phyloP scores from a whole-genome alignment of 1,140 invertebrate species.

The Micrasema longulum region DNA sequence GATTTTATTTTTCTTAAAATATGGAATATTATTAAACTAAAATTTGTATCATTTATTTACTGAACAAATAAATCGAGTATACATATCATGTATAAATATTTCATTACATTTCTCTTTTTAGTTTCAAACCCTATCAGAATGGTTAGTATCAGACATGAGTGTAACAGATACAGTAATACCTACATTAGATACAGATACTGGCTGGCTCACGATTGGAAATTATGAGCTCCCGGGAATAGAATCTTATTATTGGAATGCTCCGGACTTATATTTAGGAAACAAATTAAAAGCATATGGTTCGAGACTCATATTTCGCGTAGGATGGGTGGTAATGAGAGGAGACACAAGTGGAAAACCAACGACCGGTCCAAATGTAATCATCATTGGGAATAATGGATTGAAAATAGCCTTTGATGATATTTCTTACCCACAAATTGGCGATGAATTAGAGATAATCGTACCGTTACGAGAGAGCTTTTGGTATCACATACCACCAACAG shows the following conservation, averaged over 20 bases:
- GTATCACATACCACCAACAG: constrained; percentile 76
- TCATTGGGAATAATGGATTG: constrained; percentile 80
- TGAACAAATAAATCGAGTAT: too few relatives aligned
- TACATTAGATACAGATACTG: constrained; percentile 67
- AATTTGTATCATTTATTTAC: constrained; percentile 6
- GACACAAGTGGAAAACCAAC: constrained; percentile 89
- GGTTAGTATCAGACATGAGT: constrained; percentile 75
- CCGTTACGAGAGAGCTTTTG: constrained; percentile 78
- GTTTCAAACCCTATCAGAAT: constrained; percentile 72
- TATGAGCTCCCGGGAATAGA: constrained; percentile 78
- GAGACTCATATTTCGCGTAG: constrained; percentile 79
- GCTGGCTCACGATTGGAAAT: constrained; percentile 71
- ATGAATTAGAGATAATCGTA: constrained; percentile 72
- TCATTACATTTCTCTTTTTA: too few relatives aligned
- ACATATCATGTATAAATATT: constrained; percentile 29
- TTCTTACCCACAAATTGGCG: constrained; percentile 67
- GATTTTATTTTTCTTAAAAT: constrained; percentile 6
- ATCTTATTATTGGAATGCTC: constrained; percentile 91
- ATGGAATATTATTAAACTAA: neutral
- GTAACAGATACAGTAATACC: constrained; percentile 66
- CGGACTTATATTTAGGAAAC: constrained; percentile 79
- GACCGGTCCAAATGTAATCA: constrained; percentile 86
- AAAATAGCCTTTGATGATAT: constrained; percentile 80
- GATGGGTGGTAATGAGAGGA: constrained; percentile 88
- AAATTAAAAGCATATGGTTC: constrained; percentile 88